Evolutionary conservation across 1,140 invertebrate genomes (phyloP), one percentile per base, ranked within the genome.

Genomic region (Formica selysi): DNA sequence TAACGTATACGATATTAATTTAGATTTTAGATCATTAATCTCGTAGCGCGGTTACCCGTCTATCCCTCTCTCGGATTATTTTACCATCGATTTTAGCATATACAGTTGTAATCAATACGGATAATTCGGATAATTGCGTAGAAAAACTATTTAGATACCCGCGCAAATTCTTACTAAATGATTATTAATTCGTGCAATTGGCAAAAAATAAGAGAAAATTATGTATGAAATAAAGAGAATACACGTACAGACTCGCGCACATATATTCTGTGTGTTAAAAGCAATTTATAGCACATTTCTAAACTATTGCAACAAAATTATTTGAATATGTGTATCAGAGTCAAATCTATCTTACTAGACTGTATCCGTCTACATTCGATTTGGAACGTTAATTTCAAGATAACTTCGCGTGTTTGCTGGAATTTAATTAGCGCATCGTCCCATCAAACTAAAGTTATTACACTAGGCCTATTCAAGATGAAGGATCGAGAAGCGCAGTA

Each of bases 361-460:
- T 71, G 4, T 54, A 44, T 67, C 19, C 3, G 3, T 51, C 13
- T 68, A 16, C 3, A 71, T 48, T 22, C 7, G 22, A 67, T 59
- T 74, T 48, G 16, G 4, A 19, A 36, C 29, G 36, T 68, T 73
- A 86, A 38, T n/a, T 19, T 3, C 11, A 38, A 13, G 48, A 22
- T 22, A 22, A 64, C 67, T 11, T 76, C 51, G 68, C 38, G 74
- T 86, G 76, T 86, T 90, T 78, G 57, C 57, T 57, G n/a, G 16
- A 90, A 88, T 51, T 88, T 86, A 83, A 91, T 91, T 91, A 88
- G 36, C 84, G 51, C 64, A 80, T 86, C 64, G 67, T 81, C 59
- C 76, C 62, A 88, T 88, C 67, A 85, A 84, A 87, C 48, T 90
- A 86, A 87, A 59, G 64, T 67, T 10, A 86, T 91, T 89, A 90